A percentile compares a stretch with the other conserved stretches of the same genome.
phyloP scores from a whole-genome alignment of 2,888 invertebrate species.

The Pyrrhosoma nymphula region DNA sequence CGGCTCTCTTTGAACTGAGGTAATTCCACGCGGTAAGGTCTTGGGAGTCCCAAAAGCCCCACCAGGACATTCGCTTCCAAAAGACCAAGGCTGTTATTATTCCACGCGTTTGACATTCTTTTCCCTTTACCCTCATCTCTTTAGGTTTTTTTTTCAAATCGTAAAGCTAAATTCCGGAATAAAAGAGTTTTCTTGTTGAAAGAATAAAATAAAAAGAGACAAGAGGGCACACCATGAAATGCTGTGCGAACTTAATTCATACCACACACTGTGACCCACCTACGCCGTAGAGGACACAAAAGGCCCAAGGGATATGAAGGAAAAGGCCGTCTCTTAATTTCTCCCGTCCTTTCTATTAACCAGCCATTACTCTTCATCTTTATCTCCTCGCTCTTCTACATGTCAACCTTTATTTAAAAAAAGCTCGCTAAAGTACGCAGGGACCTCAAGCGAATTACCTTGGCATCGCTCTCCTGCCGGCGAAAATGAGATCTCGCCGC shows the following conservation, averaged over 20 bases:
- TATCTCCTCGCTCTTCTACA: background rate
- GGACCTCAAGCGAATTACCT: background rate
- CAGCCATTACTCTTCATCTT: background rate
- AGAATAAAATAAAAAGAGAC: background rate
- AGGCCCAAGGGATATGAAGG: background rate
- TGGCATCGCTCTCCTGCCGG: background rate
- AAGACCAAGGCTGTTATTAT: background rate
- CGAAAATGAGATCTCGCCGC: background rate
- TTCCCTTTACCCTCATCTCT: background rate
- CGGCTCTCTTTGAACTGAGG: background rate
- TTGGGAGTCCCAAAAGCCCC: background rate
- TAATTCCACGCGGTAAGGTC: background rate
- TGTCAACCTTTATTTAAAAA: background rate
- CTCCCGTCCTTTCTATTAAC: background rate
- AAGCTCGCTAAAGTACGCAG: background rate
- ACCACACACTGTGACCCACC: background rate
- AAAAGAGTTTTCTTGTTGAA: background rate
- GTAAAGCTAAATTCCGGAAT: background rate
- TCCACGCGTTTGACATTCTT: background rate
- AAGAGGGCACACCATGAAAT: background rate
- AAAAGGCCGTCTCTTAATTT: background rate
- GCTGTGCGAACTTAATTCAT: background rate
- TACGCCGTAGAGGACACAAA: background rate
- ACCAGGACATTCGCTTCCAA: background rate
- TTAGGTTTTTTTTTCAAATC: background rate